Evolutionary conservation across 2,797 vertebrate species (phyloP).

Genomic region (Malurus leucopterus): DNA sequence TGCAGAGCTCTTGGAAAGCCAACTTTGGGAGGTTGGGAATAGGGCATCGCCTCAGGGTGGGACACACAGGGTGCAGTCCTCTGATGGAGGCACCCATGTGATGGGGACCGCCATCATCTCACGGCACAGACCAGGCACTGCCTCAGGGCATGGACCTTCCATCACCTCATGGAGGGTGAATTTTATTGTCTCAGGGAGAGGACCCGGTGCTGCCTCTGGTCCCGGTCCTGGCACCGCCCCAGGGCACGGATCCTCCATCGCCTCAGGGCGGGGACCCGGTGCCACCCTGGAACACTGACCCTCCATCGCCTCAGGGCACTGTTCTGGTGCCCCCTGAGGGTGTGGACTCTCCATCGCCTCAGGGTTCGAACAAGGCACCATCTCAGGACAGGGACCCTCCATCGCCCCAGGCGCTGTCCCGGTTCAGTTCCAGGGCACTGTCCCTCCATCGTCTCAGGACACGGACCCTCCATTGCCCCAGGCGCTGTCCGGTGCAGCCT

Average conservation of each 20-base stretch:
- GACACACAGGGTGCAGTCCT: fast-evolving
- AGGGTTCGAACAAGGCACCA: fast-evolving
- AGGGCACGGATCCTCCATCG: not conserved
- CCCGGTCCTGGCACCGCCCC: too few species aligned
- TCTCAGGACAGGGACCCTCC: fast-evolving
- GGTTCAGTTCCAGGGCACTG: too few species aligned
- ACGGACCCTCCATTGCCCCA: too few species aligned
- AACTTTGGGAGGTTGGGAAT: fast-evolving
- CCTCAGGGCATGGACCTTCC: not conserved
- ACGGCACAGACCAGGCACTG: fast-evolving
- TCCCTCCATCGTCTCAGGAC: not conserved
- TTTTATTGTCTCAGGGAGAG: too few species aligned
- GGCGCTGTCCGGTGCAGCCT: not conserved
- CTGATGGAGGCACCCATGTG: fast-evolving
- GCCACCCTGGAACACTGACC: too few species aligned
- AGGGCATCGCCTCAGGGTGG: not conserved
- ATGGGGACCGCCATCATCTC: not conserved
- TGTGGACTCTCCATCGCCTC: not conserved
- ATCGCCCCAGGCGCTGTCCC: too few species aligned
- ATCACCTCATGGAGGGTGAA: too few species aligned
- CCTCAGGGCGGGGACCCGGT: too few species aligned
- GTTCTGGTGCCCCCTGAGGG: too few species aligned
- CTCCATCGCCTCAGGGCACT: not conserved
- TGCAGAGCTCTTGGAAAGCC: fast-evolving
- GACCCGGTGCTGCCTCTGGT: too few species aligned